These are phyloP conservation scores for Boloria euphrosyne DNA, from an alignment of 2,888 invertebrate genomes.

Conservation along the genomic window DNA sequence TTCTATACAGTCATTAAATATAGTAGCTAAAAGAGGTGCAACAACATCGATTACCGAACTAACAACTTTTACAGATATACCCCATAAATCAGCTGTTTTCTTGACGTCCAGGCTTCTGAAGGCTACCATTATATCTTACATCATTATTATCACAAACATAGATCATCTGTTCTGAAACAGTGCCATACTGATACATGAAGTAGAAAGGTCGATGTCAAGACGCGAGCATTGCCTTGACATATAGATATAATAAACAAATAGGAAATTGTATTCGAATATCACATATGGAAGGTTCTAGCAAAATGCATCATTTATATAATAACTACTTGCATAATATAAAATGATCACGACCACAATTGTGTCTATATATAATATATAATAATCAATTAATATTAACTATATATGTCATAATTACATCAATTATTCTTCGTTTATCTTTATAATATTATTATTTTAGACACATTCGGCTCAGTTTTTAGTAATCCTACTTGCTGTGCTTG, in stretches of 20 bases:
- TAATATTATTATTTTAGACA: neutral
- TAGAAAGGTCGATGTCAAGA: constrained; percentile 4
- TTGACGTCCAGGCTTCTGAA: too few relatives aligned
- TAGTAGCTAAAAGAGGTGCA: too few relatives aligned
- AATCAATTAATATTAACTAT: constrained; percentile 20
- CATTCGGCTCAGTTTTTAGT: too few relatives aligned
- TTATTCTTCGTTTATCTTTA: neutral
- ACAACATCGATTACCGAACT: too few relatives aligned
- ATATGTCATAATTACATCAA: constrained; percentile 3
- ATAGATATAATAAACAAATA: constrained; percentile 9
- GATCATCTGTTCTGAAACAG: neutral
- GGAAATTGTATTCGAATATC: constrained; percentile 7
- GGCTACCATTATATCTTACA: too few relatives aligned
- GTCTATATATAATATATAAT: too few relatives aligned
- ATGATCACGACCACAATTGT: constrained; percentile 22
- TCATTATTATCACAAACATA: too few relatives aligned
- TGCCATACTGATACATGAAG: neutral
- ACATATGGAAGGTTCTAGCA: constrained; percentile 19
- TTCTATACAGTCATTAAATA: too few relatives aligned
- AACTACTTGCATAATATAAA: constrained; percentile 25
- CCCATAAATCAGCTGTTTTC: too few relatives aligned
- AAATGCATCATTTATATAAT: constrained; percentile 6
- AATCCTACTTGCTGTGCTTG: too few relatives aligned
- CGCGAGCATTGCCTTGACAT: constrained; percentile 15
- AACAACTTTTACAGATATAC: too few relatives aligned